Evolutionary conservation across 2,888 invertebrate species (phyloP), one percentile per base, ranked within the genome.

Genomic region (Trichogramma dendrolimi): DNA sequence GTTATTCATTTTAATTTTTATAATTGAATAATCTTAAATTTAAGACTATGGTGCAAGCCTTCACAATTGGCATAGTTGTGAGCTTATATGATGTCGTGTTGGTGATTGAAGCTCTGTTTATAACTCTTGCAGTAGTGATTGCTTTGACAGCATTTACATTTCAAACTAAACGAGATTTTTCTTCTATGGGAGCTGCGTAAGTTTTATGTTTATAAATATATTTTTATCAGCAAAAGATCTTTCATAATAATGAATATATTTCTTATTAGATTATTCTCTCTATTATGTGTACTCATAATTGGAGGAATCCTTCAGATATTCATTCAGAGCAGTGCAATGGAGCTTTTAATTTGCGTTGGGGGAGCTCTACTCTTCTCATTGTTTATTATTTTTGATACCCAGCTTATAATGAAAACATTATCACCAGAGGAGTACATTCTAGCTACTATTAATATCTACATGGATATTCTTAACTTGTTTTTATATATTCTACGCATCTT

Each of bases 361-460:
- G 93, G 93, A 5, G 88, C 89, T 0, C 78, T 88, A 5, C 73
- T 94, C 52, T 94, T 94, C 80, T 88, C 88, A 41, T 80, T 92
- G 44, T 93, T 88, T 88, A 46, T 80, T 92, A 50, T 93, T 81
- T 90, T 87, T 73, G 94, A 94, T 80, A 91, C 92, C 0, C 91
- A 92, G 76, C 84, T 90, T 81, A 84, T 93, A 80, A 91, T 92
- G 91, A 85, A 87, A 68, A 85, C 83, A 4, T 80, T 91, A 57
- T 91, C 91, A 0, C 87, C 93, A 0, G 93, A 94, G 76, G 94
- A 94, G 74, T 94, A 94, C 79, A 92, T 94, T 70, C 80, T 91
- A 55, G 92, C 92, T 2, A 89, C 92, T 1, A 90, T 94, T 75
- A 91, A 89, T 77, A 81, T 94, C 50, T 94, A 94, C 77, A 83